Base-by-base conservation (phyloP, 2,113 vertebrate genomes). In the Nothobranchius kuhntae region DNA sequence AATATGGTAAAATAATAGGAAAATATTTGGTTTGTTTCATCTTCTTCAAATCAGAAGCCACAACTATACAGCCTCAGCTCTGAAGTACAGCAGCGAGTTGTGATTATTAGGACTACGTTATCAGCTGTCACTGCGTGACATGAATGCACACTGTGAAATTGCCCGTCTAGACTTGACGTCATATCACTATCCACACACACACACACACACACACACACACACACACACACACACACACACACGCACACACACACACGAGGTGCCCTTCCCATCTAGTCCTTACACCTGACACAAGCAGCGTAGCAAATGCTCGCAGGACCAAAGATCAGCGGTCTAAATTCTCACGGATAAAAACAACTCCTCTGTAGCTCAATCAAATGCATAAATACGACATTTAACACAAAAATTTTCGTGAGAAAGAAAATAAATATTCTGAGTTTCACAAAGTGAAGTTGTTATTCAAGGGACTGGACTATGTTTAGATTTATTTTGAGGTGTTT, bases 161-260 rank as follows among this genome's bases (percentile, higher is more conserved):
- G 77, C 75, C 80, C 35, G 86, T 92, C 91, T 91, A 89, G 87
- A 89, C 90, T 80, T 88, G 87, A 92, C 90, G 89, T 92, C 90
- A 89, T 86, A 82, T 81, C 86, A 89, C 73, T 65, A 75, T 75
- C 78, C 87, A 83, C 71, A n/a, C n/a, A n/a, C n/a, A n/a, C n/a
- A n/a, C n/a, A n/a, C n/a, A n/a, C n/a, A 78, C 82, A 81, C 69
- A 76, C 53, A 38, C 65, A 40, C 38, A 40, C 38, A 6, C 7
- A 5, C 38, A 40, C 38, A 40, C 9, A 8, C 38, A 60, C 53
- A 54, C 83, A 44, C 36, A 38, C 65, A 40, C 38, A 40, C 38
- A 6, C 7, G 0, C 38, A 40, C 38, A 40, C 9, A 8, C 38
- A 60, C 53, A 54, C 83, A 44, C 36, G 84, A 83, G 84, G 80